A percentile compares a stretch with the other conserved stretches of the same genome.
These are phyloP conservation scores for Oceanodroma leucorhoa DNA, from an alignment of 2,797 vertebrate species.

Conservation along the genomic window DNA sequence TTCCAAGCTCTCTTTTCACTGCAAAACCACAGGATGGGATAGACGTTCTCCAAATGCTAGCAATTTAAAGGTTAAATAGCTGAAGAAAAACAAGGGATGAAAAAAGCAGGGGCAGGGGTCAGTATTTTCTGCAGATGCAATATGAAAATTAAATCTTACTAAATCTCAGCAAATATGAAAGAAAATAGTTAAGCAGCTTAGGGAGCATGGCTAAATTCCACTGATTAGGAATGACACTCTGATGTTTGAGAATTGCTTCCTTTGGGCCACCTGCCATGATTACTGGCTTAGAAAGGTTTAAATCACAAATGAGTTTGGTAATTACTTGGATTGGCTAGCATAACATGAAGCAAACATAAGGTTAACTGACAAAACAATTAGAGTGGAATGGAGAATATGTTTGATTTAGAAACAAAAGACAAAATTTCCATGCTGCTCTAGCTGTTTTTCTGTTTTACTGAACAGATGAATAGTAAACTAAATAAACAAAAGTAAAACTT, in stretches of 20 bases:
- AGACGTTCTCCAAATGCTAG: background rate
- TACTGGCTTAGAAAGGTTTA: constrained; percentile 33
- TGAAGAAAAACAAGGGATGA: background rate
- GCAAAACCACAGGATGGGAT: background rate
- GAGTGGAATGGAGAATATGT: background rate
- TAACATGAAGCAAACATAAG: background rate
- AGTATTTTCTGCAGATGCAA: background rate
- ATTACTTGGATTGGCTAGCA: constrained; percentile 18
- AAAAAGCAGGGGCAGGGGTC: background rate
- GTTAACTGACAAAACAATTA: background rate
- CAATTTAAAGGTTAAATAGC: background rate
- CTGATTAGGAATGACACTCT: constrained; percentile 11
- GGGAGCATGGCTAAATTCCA: background rate
- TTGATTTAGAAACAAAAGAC: background rate
- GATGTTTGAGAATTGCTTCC: constrained; percentile 33
- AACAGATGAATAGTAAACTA: background rate
- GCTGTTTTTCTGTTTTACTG: background rate
- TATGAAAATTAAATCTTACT: background rate
- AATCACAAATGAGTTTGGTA: constrained; percentile 6
- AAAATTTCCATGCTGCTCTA: background rate
- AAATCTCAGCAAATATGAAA: constrained; percentile 14
- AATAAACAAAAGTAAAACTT: background rate
- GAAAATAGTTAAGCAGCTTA: constrained; percentile 23
- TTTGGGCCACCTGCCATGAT: constrained; percentile 11
- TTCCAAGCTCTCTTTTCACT: background rate